Base-by-base conservation (phyloP, 2,797 vertebrate species). In the Leucoraja ocellata region DNA sequence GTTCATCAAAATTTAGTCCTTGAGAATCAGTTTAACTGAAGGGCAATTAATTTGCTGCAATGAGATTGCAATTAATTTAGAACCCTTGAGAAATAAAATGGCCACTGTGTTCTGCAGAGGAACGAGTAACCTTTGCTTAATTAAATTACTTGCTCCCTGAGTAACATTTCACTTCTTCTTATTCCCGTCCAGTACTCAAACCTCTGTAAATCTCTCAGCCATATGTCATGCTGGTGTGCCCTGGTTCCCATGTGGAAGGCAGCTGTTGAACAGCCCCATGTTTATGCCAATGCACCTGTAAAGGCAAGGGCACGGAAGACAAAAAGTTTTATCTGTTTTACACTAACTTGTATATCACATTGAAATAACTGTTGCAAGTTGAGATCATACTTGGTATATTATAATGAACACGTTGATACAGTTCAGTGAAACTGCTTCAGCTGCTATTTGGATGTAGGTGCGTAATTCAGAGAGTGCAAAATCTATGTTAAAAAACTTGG, bases 41-140 rank as follows among this genome's bases (percentile, higher is more conserved):
- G 32, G 39, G 65, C 63, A 71, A 36, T 91, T 71, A 73, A 91
- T 91, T 73, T 71, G 32, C 68, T 91, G 32, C 32, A 91, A 91
- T 46, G 36, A 73, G 18, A 91, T 39, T 91, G 63, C n/a, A 63
- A 91, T 91, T 91, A 73, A 91, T 73, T 91, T 71, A 91, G 68
- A 73, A 8, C 88, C 63, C 65, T 39, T 25, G 88, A 91, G 88
- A 91, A 36, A 91, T 91, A 91, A 73, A 91, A 91, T 10, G 32
- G 88, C 36, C 39, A 91, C 68, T 71, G n/a, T 91, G 68, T 73
- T 73, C 21, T 91, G 63, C 88, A 46, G 65, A 91, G 65, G 73
- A 46, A 65, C 73, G 68, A 73, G 65, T 91, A 91, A 91, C 88
- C 88, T 91, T 91, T 91, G 88, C 88, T 71, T 39, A 91, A 91